Percentiles rank a stretch among this genome's conserved stretches.
These are phyloP conservation scores for Cabera pusaria DNA, from an alignment of 2,888 invertebrate species.

Conservation along the genomic window DNA sequence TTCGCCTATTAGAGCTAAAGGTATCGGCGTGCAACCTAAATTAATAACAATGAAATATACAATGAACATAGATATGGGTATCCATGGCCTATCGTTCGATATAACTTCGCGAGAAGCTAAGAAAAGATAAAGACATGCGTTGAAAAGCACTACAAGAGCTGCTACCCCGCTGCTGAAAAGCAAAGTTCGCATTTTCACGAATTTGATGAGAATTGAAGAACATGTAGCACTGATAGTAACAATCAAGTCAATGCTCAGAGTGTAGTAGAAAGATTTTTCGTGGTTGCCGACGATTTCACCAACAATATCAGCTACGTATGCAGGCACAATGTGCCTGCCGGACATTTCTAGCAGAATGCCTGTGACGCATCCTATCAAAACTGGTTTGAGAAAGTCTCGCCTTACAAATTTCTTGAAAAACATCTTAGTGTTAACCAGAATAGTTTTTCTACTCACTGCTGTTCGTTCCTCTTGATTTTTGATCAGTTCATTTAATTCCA, in stretches of 20 bases:
- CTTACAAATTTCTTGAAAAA: slow-evolving; percentile 26
- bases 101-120: slow-evolving; percentile 6
- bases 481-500: slow-evolving; percentile 42
- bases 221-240: slow-evolving; percentile 32
- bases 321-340: slow-evolving; percentile 44
- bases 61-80: slow-evolving; percentile 5
- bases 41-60: slow-evolving; percentile 40
- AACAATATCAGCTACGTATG: slow-evolving; percentile 45
- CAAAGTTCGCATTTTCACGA: slow-evolving; percentile 37
- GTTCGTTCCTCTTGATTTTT: slow-evolving; percentile 37
- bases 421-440: neutral
- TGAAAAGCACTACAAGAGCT: slow-evolving; percentile 32
- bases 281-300: slow-evolving; percentile 33
- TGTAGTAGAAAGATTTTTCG: slow-evolving; percentile 35
- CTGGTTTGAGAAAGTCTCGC: slow-evolving; percentile 38
- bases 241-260: slow-evolving; percentile 40
- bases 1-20: slow-evolving; percentile 59
- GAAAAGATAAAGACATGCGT: slow-evolving; percentile 35
- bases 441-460: neutral
- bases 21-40: slow-evolving; percentile 60
- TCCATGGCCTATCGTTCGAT: neutral
- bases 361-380: slow-evolving; percentile 33
- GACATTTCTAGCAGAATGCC: slow-evolving; percentile 38
- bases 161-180: slow-evolving; percentile 42
- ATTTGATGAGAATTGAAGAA: slow-evolving; percentile 30